Percentiles rank a stretch among this genome's conserved stretches.
These are phyloP conservation scores for Lithophane leautieri DNA, from an alignment of 2,888 invertebrate species.

Conservation along the genomic window DNA sequence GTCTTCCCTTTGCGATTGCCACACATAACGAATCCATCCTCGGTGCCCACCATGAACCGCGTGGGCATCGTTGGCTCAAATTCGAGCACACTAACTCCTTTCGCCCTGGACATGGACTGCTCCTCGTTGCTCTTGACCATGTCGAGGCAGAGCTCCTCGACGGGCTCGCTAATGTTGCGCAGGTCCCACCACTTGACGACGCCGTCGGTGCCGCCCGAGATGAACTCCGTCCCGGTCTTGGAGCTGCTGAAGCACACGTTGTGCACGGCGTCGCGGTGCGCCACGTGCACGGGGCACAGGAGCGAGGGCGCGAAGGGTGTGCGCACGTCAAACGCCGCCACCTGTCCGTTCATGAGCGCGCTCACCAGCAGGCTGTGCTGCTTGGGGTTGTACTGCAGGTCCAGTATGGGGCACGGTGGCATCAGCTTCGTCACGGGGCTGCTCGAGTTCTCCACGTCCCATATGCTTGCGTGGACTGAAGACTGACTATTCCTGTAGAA, in stretches of 20 bases:
- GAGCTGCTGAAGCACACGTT: slow-evolving; percentile 96
- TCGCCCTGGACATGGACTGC: slow-evolving; percentile 88
- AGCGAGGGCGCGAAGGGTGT: slow-evolving; percentile 93
- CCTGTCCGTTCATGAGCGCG: slow-evolving; percentile 93
- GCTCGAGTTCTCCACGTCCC: slow-evolving; percentile 97
- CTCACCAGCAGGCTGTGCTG: slow-evolving; percentile 92
- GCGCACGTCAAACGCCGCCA: slow-evolving; percentile 94
- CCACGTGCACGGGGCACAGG: slow-evolving; percentile 93
- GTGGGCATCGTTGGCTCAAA: slow-evolving; percentile 94
- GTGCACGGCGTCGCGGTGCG: slow-evolving; percentile 96
- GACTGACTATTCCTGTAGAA: slow-evolving; percentile 91
- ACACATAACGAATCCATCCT: slow-evolving; percentile 91
- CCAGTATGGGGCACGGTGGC: slow-evolving; percentile 93
- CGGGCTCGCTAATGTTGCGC: slow-evolving; percentile 91
- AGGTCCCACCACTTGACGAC: slow-evolving; percentile 95
- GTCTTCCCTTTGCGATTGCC: slow-evolving; percentile 94
- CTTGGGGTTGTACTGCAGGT: slow-evolving; percentile 96
- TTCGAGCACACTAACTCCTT: slow-evolving; percentile 92
- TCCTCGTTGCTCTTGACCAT: slow-evolving; percentile 89
- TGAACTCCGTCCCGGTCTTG: slow-evolving; percentile 97
- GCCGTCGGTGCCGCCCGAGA: slow-evolving; percentile 97
- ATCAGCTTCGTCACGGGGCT: slow-evolving; percentile 92
- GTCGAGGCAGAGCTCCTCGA: slow-evolving; percentile 92
- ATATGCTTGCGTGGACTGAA: slow-evolving; percentile 91
- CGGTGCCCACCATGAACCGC: slow-evolving; percentile 93